These are phyloP conservation scores for Astropecten irregularis DNA, from an alignment of 53 echinoderm and acorn worm species.

Conservation along the genomic window DNA sequence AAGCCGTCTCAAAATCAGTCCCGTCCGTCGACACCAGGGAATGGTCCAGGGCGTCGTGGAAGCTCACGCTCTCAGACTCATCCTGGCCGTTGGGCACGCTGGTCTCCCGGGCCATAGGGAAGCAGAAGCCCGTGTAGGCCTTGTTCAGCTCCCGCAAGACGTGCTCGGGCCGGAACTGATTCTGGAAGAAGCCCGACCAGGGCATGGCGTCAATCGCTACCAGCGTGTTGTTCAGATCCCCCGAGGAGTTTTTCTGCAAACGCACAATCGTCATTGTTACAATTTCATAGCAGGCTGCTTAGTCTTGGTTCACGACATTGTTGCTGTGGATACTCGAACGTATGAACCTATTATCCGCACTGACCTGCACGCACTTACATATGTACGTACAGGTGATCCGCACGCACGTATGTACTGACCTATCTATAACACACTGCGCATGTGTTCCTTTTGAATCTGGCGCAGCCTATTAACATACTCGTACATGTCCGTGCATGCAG, in stretches of 20 bases:
- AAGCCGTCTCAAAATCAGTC: slow-evolving; percentile 83
- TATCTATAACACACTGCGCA: too few species aligned
- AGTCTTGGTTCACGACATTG: too few species aligned
- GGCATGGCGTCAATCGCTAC: slow-evolving; percentile 81
- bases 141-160: slow-evolving; percentile 84
- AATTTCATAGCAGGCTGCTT: too few species aligned
- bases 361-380: too few species aligned
- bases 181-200: slow-evolving; percentile 30
- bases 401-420: too few species aligned
- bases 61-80: slow-evolving; percentile 52
- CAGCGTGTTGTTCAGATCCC: slow-evolving; percentile 67
- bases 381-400: too few species aligned
- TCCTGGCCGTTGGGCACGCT: slow-evolving; percentile 7
- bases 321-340: too few species aligned
- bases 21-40: slow-evolving; percentile 78
- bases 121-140: slow-evolving; percentile 76
- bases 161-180: slow-evolving; percentile 67
- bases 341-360: too few species aligned
- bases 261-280: too few species aligned
- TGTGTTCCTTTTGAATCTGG: too few species aligned
- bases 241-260: slow-evolving; percentile 54
- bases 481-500: too few species aligned
- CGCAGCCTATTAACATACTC: too few species aligned
- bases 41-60: slow-evolving; percentile 78
- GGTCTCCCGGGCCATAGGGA: not conserved